phyloP scores from a whole-genome alignment of 1,140 invertebrate species.

The Panulirus ornatus region DNA sequence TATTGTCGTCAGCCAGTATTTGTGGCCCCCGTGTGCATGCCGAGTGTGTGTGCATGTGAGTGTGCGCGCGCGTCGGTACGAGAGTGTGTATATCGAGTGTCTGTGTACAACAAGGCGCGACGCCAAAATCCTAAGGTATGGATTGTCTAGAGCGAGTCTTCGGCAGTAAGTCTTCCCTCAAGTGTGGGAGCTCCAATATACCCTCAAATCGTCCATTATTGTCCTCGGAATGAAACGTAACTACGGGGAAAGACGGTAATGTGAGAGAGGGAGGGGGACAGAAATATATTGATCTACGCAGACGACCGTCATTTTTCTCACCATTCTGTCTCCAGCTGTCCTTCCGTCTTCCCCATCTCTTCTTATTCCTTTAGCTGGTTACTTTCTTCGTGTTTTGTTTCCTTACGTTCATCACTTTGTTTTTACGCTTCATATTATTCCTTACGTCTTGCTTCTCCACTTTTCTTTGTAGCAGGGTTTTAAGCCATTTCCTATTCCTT shows the following conservation, averaged over 20 bases:
- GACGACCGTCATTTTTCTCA: no score
- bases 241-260: no score
- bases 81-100: background rate
- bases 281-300: no score
- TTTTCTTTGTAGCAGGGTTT: background rate
- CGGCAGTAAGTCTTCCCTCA: no score
- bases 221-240: no score
- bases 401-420: background rate
- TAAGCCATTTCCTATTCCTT: background rate
- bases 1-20: background rate
- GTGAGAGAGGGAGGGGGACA: background rate
- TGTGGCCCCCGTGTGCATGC: background rate
- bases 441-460: background rate
- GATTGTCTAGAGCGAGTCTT: no score
- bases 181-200: no score
- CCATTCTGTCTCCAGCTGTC: background rate
- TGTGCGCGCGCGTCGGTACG: background rate
- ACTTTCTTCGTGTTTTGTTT: background rate
- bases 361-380: no score
- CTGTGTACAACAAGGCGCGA: background rate
- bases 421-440: no score
- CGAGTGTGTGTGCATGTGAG: conserved; percentile 15
- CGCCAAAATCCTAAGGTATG: no score
- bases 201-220: no score
- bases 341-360: background rate